Conservation (phyloP, 1,140 invertebrate genomes). For the Drosophila virilis region DNA sequence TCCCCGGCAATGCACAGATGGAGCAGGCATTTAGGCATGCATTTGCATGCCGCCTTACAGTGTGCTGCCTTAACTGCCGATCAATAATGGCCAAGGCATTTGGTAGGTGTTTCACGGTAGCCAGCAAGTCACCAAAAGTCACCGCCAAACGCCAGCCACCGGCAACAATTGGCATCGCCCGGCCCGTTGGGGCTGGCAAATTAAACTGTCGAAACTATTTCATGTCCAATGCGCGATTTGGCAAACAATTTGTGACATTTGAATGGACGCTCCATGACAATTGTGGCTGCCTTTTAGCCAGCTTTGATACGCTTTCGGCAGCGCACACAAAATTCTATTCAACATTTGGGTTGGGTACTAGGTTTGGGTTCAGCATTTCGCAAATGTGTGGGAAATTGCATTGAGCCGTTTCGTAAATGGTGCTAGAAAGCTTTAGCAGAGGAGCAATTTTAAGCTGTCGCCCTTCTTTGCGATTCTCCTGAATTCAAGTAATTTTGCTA, state of each 20-base stretch:
- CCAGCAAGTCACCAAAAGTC: constrained; percentile 60
- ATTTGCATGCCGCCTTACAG: constrained; percentile 44
- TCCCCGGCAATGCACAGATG: constrained; percentile 22
- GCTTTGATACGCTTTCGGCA: constrained; percentile 55
- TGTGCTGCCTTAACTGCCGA: constrained; percentile 57
- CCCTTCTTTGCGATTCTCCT: too few relatives aligned
- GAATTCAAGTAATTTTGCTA: too few relatives aligned
- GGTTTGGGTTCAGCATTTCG: neutral
- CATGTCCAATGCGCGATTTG: constrained; percentile 84
- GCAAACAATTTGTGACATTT: constrained; percentile 84
- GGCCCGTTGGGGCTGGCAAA: constrained; percentile 72
- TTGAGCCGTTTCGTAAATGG: neutral
- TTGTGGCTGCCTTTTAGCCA: constrained; percentile 70
- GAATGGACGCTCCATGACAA: constrained; percentile 81
- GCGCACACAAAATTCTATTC: constrained; percentile 42
- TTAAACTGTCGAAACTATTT: constrained; percentile 84
- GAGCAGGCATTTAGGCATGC: constrained; percentile 62
- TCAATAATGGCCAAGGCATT: constrained; percentile 70
- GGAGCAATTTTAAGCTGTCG: neutral
- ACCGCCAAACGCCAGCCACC: constrained; percentile 15
- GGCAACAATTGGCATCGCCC: constrained; percentile 62
- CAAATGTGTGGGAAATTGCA: constrained; percentile 42
- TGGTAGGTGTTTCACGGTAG: constrained; percentile 76
- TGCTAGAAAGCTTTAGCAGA: neutral
- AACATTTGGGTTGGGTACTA: constrained; percentile 42